phyloP scores from a whole-genome alignment of 2,888 invertebrate species.

The Hirudinaria manillensis region DNA sequence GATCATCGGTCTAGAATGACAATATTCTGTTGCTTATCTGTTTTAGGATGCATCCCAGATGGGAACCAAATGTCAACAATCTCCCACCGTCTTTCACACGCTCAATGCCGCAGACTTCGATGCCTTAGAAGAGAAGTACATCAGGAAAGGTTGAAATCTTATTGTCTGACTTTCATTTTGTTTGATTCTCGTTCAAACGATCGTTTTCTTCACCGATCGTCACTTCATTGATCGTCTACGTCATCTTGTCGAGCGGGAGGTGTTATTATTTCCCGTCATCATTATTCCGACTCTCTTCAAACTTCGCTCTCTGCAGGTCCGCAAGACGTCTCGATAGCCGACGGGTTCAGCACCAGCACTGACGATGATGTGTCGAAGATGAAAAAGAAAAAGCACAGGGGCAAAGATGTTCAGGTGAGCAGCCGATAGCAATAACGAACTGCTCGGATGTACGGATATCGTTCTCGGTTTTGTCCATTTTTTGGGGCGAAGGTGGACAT shows the following conservation, averaged over 20 bases:
- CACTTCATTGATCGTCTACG: too few relatives aligned
- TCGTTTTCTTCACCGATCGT: too few relatives aligned
- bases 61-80: not conserved
- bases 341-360: constrained; percentile 31
- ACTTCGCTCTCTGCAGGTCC: not conserved
- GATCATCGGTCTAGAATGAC: too few relatives aligned
- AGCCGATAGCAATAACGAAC: too few relatives aligned
- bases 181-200: too few relatives aligned
- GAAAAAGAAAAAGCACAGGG: constrained; percentile 9
- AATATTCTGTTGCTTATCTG: too few relatives aligned
- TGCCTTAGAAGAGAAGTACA: constrained; percentile 20
- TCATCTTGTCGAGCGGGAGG: too few relatives aligned
- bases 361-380: constrained; percentile 34
- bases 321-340: constrained; percentile 27
- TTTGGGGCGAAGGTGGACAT: too few relatives aligned
- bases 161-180: not conserved
- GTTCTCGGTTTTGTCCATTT: too few relatives aligned
- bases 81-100: not conserved
- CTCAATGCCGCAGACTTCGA: constrained; percentile 18
- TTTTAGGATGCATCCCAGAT: too few relatives aligned
- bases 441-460: too few relatives aligned
- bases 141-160: not conserved
- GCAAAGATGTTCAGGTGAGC: not conserved
- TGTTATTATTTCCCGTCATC: not conserved
- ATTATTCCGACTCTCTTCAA: too few relatives aligned